Conservation (phyloP, 2,797 vertebrate species). For the Alca torda region DNA sequence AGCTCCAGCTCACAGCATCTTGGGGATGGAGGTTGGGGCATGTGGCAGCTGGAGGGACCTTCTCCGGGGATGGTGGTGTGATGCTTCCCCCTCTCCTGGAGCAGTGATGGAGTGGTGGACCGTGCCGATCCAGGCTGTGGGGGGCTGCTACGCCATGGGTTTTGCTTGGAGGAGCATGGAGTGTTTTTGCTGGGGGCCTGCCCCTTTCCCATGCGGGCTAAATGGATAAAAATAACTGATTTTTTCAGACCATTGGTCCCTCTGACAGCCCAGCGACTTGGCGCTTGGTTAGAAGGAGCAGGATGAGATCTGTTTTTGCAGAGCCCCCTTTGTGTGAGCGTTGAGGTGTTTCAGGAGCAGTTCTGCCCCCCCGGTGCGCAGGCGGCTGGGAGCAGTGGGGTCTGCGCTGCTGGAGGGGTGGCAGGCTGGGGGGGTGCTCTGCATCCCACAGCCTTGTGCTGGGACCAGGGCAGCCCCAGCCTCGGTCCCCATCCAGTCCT, state of each 20-base stretch:
- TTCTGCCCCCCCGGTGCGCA: background rate
- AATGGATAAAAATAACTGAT: background rate
- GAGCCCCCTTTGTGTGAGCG: fast-evolving
- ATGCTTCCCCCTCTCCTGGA: background rate
- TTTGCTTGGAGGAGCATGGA: background rate
- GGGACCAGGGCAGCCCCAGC: background rate
- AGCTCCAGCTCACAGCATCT: background rate
- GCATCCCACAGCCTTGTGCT: fast-evolving
- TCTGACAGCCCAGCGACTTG: background rate
- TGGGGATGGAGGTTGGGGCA: fast-evolving
- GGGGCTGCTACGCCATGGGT: background rate
- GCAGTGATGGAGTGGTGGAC: background rate
- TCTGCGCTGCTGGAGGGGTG: background rate
- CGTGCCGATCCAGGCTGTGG: fast-evolving
- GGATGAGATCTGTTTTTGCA: background rate
- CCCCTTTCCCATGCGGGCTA: background rate
- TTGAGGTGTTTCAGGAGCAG: background rate
- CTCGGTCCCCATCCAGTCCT: fast-evolving
- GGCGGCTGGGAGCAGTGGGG: background rate
- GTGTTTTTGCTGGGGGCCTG: background rate
- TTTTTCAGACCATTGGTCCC: background rate
- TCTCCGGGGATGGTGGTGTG: fast-evolving
- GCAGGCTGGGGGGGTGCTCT: background rate
- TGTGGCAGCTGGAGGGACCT: background rate
- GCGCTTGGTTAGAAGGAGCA: background rate